These are phyloP conservation scores for Phortica magna DNA, from an alignment of 2,888 invertebrate genomes.

Conservation along the genomic window DNA sequence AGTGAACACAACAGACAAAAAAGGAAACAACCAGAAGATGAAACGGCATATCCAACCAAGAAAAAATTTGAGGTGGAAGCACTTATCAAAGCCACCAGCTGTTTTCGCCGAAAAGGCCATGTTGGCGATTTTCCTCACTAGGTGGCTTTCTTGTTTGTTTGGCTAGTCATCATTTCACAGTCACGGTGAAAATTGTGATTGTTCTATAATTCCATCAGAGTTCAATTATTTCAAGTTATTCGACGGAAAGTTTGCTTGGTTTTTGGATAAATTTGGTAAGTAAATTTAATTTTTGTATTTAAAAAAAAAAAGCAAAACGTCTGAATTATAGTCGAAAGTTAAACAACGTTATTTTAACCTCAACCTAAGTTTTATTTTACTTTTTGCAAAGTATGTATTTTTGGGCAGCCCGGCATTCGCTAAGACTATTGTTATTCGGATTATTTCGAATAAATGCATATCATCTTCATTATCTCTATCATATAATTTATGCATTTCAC, in stretches of 20 bases:
- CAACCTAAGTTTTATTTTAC: background rate
- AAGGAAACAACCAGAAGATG: too few species aligned
- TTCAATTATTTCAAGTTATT: too few species aligned
- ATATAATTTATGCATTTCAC: background rate
- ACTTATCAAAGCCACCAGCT: too few species aligned
- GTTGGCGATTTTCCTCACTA: conserved; percentile 4
- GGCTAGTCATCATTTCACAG: too few species aligned
- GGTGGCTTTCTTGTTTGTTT: background rate
- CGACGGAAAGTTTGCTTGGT: too few species aligned
- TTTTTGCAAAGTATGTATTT: background rate
- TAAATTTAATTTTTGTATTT: background rate
- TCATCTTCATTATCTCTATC: background rate
- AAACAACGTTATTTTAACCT: background rate
- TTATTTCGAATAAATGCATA: background rate
- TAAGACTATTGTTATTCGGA: background rate
- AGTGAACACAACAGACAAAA: too few species aligned
- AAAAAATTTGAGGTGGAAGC: too few species aligned
- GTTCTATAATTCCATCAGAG: too few species aligned
- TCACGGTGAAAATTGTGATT: too few species aligned
- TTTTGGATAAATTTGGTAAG: too few species aligned
- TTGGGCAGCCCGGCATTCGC: background rate
- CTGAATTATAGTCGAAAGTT: background rate
- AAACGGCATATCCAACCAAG: too few species aligned
- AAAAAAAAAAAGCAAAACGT: background rate
- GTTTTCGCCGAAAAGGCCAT: background rate